A percentile compares a stretch with the other conserved stretches of the same genome.
phyloP scores from a whole-genome alignment of 37 sponge, comb jelly and placozoan species.

The Tethya wilhelma region DNA sequence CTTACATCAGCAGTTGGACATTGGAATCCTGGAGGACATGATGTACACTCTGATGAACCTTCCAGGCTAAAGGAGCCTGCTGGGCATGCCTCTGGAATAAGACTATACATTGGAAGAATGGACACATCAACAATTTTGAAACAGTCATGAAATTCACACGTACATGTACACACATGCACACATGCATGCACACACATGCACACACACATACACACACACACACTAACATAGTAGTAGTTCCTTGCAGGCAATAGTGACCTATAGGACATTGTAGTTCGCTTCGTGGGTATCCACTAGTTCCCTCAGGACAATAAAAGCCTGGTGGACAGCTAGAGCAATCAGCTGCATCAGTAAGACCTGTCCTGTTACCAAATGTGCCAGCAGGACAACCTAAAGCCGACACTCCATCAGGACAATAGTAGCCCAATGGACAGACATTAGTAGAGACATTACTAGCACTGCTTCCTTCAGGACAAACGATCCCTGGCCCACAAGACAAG shows the following conservation, averaged over 20 bases:
- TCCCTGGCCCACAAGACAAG: background rate
- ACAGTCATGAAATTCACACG: too few species aligned
- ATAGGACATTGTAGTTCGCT: background rate
- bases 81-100: background rate
- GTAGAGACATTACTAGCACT: background rate
- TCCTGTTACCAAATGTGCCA: constrained; percentile 10
- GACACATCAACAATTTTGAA: too few species aligned
- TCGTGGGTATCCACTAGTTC: constrained; percentile 1
- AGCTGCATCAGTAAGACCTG: background rate
- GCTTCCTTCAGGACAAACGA: background rate
- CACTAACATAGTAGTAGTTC: background rate
- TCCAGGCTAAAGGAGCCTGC: background rate
- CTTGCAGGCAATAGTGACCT: background rate
- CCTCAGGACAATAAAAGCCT: constrained; percentile 23
- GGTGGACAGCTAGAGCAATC: background rate
- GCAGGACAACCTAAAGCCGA: background rate
- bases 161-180: too few species aligned
- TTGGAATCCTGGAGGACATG: constrained; percentile 4
- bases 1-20: too few species aligned
- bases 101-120: background rate
- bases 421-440: constrained; percentile 1
- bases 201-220: background rate
- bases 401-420: constrained; percentile 20
- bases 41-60: background rate
- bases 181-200: too few species aligned